Percentiles rank a stretch among this genome's conserved stretches.
Evolutionary conservation across 2,888 invertebrate genomes (phyloP).

Genomic region (Mantis religiosa): DNA sequence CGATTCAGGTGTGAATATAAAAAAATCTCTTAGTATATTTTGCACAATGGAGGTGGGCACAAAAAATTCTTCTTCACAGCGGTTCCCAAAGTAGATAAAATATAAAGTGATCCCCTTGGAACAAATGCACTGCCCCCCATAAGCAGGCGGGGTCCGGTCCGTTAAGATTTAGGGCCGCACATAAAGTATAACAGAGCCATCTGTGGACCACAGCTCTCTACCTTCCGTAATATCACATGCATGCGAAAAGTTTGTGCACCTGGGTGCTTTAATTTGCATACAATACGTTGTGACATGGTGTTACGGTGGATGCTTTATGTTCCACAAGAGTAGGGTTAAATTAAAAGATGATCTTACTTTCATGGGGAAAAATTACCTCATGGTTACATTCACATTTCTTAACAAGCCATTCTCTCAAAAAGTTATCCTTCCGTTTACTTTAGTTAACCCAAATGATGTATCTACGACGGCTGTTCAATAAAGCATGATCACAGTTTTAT

Average conservation of each 20-base stretch:
- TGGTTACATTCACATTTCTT: no score
- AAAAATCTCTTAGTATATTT: not conserved
- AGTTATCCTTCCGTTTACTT: no score
- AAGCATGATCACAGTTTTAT: no score
- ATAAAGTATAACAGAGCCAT: not conserved
- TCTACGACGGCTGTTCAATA: no score
- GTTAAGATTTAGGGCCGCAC: not conserved
- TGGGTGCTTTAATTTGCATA: not conserved
- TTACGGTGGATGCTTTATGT: no score
- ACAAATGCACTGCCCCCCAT: not conserved
- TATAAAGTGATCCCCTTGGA: not conserved
- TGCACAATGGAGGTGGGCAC: not conserved
- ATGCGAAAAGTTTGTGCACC: not conserved
- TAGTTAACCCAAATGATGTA: no score
- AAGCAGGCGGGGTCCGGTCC: not conserved
- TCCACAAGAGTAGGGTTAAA: no score
- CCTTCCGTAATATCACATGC: not conserved
- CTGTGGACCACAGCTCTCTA: not conserved
- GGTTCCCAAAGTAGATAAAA: not conserved
- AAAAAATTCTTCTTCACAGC: not conserved
- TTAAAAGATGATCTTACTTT: no score
- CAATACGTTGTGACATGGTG: not conserved
- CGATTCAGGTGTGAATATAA: no score
- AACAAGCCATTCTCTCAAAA: no score
- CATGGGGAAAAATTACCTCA: no score